phyloP scores from a whole-genome alignment of 2,888 invertebrate genomes.

The Tetropium fuscum region DNA sequence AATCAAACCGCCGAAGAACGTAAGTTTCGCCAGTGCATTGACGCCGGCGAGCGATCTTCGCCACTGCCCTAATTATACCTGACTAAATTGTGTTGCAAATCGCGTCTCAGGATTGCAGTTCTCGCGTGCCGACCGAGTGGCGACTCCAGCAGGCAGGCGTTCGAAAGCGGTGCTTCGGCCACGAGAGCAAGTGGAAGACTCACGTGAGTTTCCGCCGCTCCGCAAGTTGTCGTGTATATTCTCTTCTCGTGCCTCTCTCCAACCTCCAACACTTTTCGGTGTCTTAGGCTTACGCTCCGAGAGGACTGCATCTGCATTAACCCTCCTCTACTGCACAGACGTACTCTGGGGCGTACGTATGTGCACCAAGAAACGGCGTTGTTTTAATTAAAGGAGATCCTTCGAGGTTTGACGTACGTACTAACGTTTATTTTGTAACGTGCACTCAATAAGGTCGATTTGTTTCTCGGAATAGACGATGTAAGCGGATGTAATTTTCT shows the following conservation, averaged over 20 bases:
- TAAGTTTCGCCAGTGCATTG: background rate
- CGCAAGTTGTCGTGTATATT: constrained; percentile 28
- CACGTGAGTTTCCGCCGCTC: constrained; percentile 35
- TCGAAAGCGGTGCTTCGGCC: constrained; percentile 29
- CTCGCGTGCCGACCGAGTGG: constrained; percentile 46
- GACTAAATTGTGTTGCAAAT: constrained; percentile 17
- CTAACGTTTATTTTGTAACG: background rate
- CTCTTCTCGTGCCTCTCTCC: constrained; percentile 32
- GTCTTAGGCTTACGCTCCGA: constrained; percentile 28
- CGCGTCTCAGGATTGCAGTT: constrained; percentile 28
- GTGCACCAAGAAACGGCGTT: constrained; percentile 2
- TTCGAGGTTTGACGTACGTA: background rate
- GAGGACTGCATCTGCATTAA: constrained; percentile 30
- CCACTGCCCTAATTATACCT: constrained; percentile 29
- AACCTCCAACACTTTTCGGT: constrained; percentile 32
- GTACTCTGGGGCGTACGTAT: constrained; percentile 11
- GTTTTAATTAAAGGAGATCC: background rate
- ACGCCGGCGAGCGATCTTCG: constrained; percentile 14
- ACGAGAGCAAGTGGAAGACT: constrained; percentile 35
- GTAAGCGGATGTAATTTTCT: too few relatives aligned
- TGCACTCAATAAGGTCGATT: too few relatives aligned
- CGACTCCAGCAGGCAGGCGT: constrained; percentile 39
- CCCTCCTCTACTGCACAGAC: constrained; percentile 24
- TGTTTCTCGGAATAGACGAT: background rate
- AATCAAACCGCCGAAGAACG: background rate